Percentiles rank a stretch among this genome's conserved stretches.
Evolutionary conservation across 2,113 vertebrate genomes (phyloP).

Genomic region (Calypte anna): DNA sequence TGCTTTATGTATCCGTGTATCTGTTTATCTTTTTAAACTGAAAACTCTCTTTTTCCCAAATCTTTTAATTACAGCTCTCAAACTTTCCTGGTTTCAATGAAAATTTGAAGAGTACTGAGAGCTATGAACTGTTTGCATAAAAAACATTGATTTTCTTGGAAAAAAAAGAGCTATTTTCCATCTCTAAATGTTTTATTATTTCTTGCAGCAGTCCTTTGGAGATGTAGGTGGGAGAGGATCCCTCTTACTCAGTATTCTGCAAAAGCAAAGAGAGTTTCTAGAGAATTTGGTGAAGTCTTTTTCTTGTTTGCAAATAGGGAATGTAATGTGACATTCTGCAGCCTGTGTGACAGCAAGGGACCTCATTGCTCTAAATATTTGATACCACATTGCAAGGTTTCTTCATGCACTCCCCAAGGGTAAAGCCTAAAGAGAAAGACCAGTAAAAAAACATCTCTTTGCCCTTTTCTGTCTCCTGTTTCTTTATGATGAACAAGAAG

Average conservation of each 20-base stretch:
- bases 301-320: background rate
- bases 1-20: too few relatives aligned
- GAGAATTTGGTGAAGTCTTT: background rate
- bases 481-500: background rate
- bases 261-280: background rate
- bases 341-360: background rate
- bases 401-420: background rate
- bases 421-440: background rate
- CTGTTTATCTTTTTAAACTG: background rate
- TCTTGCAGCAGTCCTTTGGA: background rate
- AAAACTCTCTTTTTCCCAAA: background rate
- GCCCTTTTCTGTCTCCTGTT: background rate
- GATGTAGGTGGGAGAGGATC: background rate
- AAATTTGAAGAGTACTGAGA: background rate
- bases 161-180: background rate
- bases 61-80: background rate
- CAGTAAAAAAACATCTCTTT: background rate
- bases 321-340: background rate
- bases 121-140: background rate
- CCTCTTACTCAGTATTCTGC: background rate
- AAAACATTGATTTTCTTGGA: background rate
- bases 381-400: background rate
- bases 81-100: background rate
- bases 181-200: background rate
- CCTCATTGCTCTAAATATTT: background rate